Percentiles rank a stretch among this genome's conserved stretches.
Evolutionary conservation across 2,888 invertebrate genomes (phyloP).

Genomic region (Zygaena filipendulae): DNA sequence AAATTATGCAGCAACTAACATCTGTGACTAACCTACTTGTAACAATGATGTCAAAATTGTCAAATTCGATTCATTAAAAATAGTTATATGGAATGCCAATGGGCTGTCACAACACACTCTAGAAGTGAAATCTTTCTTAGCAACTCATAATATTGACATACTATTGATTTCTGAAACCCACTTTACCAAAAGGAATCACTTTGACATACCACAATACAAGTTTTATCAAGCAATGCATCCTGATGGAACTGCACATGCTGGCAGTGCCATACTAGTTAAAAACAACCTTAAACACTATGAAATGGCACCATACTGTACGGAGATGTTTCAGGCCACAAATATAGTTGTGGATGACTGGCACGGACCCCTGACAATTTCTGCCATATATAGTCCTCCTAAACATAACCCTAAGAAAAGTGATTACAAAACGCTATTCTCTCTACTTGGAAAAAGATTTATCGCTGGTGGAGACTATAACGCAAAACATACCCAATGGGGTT

Average conservation of each 20-base stretch:
- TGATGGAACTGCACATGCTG: constrained; percentile 8
- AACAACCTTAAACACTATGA: constrained; percentile 3
- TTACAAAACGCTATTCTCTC: constrained; percentile 3
- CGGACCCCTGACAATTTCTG: constrained; percentile 1
- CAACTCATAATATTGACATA: constrained; percentile 7
- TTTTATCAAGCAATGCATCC: constrained; percentile 9
- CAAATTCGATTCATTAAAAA: constrained; percentile 5
- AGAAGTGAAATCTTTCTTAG: constrained; percentile 6
- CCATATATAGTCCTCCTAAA: constrained; percentile 9
- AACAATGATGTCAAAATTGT: constrained; percentile 9
- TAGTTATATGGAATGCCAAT: constrained; percentile 8
- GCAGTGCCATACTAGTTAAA: constrained; percentile 8
- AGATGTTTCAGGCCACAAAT: constrained; percentile 8
- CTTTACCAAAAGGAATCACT: constrained; percentile 12
- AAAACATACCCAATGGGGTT: constrained; percentile 9
- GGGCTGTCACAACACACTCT: constrained; percentile 7
- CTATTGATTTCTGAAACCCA: constrained; percentile 17
- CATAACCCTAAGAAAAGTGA: constrained; percentile 3
- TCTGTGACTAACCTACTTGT: constrained; percentile 7
- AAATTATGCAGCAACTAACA: constrained; percentile 10
- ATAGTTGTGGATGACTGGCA: constrained; percentile 1
- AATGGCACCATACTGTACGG: background rate
- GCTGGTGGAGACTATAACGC: constrained; percentile 11
- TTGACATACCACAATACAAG: constrained; percentile 12
- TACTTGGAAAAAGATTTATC: constrained; percentile 10